A percentile compares a stretch with the other conserved stretches of the same genome.
phyloP scores from a whole-genome alignment of 2,797 vertebrate species.

The Vultur gryphus region DNA sequence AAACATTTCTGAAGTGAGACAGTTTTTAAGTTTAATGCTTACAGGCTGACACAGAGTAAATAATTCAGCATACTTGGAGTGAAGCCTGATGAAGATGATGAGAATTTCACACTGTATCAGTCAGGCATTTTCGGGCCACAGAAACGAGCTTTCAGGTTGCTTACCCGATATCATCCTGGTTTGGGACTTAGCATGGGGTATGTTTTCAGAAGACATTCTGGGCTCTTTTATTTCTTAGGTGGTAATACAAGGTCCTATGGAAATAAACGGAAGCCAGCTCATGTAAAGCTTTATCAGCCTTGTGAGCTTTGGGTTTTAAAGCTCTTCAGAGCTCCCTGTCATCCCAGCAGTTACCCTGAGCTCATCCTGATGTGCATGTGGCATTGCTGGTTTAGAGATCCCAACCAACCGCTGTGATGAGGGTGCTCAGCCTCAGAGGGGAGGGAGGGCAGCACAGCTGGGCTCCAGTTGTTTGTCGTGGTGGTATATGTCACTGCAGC shows the following conservation, averaged over 20 bases:
- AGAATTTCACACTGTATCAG: background rate
- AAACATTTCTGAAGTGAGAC: background rate
- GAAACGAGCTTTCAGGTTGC: background rate
- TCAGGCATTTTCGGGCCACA: background rate
- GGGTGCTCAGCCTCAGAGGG: background rate
- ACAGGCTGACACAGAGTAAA: background rate
- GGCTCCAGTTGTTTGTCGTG: background rate
- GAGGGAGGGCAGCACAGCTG: background rate
- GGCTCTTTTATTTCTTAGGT: background rate
- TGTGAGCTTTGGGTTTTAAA: background rate
- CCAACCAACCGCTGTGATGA: rapidly evolving
- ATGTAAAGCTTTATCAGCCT: background rate
- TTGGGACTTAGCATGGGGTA: background rate
- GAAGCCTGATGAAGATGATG: background rate
- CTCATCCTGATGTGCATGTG: rapidly evolving
- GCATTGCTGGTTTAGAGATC: background rate
- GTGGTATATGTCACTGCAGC: rapidly evolving
- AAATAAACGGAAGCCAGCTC: background rate
- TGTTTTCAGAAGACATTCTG: background rate
- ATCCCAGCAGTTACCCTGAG: background rate
- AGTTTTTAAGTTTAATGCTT: background rate
- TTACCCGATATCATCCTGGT: background rate
- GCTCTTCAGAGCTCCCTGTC: background rate
- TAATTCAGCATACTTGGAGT: background rate
- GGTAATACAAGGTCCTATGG: background rate